These are phyloP conservation scores for Acanthopleura granulata DNA, from an alignment of 2,888 invertebrate species.

Conservation along the genomic window DNA sequence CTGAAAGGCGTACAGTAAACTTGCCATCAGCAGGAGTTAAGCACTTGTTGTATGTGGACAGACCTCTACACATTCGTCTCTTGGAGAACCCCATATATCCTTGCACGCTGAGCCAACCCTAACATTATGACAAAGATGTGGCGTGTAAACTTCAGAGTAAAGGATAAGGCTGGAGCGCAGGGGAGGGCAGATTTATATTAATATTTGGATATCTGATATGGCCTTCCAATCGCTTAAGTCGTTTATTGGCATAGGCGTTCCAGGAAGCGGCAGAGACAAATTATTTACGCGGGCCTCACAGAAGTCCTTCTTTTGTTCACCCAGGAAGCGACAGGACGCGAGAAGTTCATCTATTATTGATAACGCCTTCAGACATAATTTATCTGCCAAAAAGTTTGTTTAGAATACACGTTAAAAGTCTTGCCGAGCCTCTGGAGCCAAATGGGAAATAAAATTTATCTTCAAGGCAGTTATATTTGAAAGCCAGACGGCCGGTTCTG, in stretches of 20 bases:
- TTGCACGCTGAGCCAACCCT: too few species aligned
- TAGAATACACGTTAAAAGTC: neutral
- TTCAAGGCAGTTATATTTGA: neutral
- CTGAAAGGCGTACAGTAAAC: too few species aligned
- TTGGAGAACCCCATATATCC: too few species aligned
- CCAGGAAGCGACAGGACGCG: neutral
- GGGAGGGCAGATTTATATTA: neutral
- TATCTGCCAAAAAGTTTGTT: slow-evolving; percentile 6
- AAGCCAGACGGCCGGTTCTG: neutral
- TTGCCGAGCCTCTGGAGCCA: neutral
- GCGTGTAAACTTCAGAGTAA: too few species aligned
- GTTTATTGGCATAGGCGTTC: neutral
- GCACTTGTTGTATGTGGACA: too few species aligned
- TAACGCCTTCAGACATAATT: neutral
- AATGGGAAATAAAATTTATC: slow-evolving; percentile 1
- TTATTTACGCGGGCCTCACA: neutral
- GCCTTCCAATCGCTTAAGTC: neutral
- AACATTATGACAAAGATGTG: too few species aligned
- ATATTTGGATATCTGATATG: slow-evolving; percentile 1
- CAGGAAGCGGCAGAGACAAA: neutral
- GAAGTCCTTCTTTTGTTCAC: neutral
- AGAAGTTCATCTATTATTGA: neutral
- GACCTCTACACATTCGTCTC: too few species aligned
- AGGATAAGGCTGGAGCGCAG: neutral
- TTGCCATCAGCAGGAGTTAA: too few species aligned